phyloP scores from a whole-genome alignment of 1,140 invertebrate species.

The Cylas formicarius region DNA sequence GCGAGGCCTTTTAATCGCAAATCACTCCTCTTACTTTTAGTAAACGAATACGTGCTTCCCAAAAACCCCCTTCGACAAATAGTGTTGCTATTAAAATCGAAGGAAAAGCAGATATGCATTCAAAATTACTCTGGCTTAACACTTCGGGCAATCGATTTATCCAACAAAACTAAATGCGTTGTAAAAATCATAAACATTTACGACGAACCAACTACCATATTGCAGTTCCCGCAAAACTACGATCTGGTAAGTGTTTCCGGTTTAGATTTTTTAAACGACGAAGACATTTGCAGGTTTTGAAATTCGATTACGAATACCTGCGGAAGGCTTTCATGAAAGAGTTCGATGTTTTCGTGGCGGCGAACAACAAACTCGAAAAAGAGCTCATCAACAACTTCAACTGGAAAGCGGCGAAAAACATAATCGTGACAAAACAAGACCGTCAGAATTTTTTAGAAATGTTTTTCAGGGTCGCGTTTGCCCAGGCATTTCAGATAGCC shows the following conservation, averaged over 20 bases:
- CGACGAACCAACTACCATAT: conserved; percentile 46
- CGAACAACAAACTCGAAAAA: conserved; percentile 16
- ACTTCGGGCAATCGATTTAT: conserved; percentile 29
- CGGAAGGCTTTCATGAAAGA: conserved; percentile 37
- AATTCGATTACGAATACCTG: conserved; percentile 35
- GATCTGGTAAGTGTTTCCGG: conserved; percentile 49
- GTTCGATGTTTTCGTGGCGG: conserved; percentile 38
- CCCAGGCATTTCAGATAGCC: conserved; percentile 45
- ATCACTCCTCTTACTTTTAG: conserved; percentile 31
- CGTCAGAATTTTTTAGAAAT: conserved; percentile 46
- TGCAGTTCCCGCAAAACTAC: conserved; percentile 54
- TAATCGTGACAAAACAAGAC: conserved; percentile 43
- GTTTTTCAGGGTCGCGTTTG: conserved; percentile 50
- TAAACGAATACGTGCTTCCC: conserved; percentile 44
- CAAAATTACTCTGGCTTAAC: conserved; percentile 50
- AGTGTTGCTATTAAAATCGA: conserved; percentile 45
- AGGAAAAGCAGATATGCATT: conserved; percentile 66
- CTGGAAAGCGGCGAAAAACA: conserved; percentile 36
- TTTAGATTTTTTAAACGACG: no score
- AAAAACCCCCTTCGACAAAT: conserved; percentile 41
- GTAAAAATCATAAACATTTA: conserved; percentile 27
- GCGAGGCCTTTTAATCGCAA: background rate
- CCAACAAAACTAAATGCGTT: background rate
- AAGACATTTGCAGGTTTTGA: conserved; percentile 22
- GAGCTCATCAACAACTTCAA: conserved; percentile 20